phyloP scores from a whole-genome alignment of 2,888 invertebrate species.

The Eucera pruinosa region DNA sequence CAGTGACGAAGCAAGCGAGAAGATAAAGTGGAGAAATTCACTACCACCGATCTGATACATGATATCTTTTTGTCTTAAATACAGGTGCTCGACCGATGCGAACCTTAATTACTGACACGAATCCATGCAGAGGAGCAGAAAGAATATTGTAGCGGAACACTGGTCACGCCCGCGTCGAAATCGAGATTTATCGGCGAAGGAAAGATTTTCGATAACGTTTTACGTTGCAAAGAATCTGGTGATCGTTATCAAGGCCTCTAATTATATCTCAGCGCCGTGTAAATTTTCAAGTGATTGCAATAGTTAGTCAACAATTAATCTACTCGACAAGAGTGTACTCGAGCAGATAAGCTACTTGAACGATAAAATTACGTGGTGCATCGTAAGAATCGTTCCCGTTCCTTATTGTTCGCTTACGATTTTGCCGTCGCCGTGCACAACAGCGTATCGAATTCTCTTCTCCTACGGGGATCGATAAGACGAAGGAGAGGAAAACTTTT shows the following conservation, averaged over 20 bases:
- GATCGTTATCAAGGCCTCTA: not conserved
- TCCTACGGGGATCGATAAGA: too few species aligned
- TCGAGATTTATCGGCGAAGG: not conserved
- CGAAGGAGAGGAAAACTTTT: too few species aligned
- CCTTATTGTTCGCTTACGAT: not conserved
- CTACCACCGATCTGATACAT: conserved; percentile 5
- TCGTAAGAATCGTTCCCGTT: not conserved
- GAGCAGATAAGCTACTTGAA: conserved; percentile 26
- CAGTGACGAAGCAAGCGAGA: conserved; percentile 54
- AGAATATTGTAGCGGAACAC: not conserved
- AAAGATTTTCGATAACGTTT: too few species aligned
- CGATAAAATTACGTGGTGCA: not conserved
- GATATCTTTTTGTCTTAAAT: conserved; percentile 52
- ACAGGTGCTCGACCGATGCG: conserved; percentile 47
- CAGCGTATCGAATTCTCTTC: too few species aligned
- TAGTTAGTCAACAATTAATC: conserved; percentile 7
- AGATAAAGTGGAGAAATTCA: conserved; percentile 48
- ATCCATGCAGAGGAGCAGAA: not conserved
- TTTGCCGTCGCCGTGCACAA: too few species aligned
- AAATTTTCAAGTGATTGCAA: not conserved
- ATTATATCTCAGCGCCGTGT: conserved; percentile 17
- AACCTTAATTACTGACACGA: conserved; percentile 19
- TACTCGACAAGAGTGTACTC: not conserved
- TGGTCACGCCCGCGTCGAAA: not conserved
- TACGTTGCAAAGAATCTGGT: not conserved